These are phyloP conservation scores for Pachydiplax longipennis DNA, from an alignment of 2,888 invertebrate genomes.

Conservation along the genomic window DNA sequence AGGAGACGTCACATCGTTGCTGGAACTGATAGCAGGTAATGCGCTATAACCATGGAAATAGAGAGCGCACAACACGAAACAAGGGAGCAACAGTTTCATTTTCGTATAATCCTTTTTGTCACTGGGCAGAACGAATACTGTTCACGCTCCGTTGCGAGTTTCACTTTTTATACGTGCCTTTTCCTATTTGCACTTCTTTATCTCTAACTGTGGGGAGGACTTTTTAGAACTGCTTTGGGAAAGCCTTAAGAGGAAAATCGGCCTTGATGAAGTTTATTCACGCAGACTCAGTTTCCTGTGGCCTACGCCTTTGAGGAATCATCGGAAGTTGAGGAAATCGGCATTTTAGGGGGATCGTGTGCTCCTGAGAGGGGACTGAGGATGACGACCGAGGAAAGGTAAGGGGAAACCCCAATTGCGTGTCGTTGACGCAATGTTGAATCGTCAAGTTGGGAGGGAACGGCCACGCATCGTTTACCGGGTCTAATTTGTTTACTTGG, in stretches of 20 bases:
- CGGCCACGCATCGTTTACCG: not conserved
- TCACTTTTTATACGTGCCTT: not conserved
- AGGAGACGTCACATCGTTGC: too few relatives aligned
- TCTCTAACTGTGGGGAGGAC: not conserved
- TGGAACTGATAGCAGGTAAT: not conserved
- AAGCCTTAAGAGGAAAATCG: not conserved
- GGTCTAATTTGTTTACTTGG: not conserved
- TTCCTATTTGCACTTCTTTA: slow-evolving; percentile 8
- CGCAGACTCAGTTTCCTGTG: not conserved
- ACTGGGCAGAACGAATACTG: not conserved
- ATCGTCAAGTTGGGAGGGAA: not conserved
- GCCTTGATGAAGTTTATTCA: not conserved
- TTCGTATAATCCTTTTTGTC: slow-evolving; percentile 24
- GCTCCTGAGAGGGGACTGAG: not conserved
- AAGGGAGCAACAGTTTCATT: not conserved
- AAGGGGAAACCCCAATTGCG: not conserved
- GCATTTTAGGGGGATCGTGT: not conserved
- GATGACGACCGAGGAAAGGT: not conserved
- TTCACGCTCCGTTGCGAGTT: not conserved
- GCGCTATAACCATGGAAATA: not conserved
- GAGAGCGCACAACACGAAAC: not conserved
- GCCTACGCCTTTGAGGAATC: not conserved
- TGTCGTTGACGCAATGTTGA: not conserved
- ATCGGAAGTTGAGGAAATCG: not conserved
- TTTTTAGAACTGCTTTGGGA: slow-evolving; percentile 1